Evolutionary conservation across 2,797 vertebrate species (phyloP).

Genomic region (Martes flavigula): DNA sequence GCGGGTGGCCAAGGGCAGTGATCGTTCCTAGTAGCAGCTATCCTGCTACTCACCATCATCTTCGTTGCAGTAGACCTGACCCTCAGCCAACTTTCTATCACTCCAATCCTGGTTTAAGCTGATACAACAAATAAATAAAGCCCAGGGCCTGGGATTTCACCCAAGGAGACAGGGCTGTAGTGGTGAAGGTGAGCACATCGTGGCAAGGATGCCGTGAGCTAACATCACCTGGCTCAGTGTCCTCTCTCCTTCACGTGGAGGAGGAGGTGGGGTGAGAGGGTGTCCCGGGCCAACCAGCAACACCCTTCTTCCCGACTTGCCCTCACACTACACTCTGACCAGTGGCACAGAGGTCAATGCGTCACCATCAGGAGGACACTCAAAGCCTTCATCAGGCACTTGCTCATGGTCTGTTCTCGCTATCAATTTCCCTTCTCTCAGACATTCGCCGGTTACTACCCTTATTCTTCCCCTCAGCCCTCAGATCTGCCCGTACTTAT

Average conservation of each 20-base stretch:
- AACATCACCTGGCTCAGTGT: neutral
- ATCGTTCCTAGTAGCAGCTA: neutral
- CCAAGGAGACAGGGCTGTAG: neutral
- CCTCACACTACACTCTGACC: neutral
- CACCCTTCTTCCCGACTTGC: neutral
- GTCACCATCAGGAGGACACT: neutral
- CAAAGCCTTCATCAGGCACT: neutral
- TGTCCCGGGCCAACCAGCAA: neutral
- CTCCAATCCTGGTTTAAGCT: neutral
- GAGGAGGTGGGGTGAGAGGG: too few relatives aligned
- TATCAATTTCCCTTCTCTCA: neutral
- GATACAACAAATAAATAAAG: neutral
- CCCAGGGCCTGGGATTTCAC: neutral
- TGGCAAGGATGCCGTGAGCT: neutral
- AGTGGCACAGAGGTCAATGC: neutral
- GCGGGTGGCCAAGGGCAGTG: neutral
- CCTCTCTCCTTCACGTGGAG: neutral
- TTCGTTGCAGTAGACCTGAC: neutral
- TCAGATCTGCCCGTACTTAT: neutral
- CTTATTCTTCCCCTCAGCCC: neutral
- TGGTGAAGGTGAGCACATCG: neutral
- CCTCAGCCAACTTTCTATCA: neutral
- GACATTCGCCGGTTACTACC: neutral
- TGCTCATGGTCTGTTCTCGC: neutral
- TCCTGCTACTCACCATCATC: neutral